Evolutionary conservation across 2,888 invertebrate species (phyloP).

Genomic region (Caenorhabditis sp.): DNA sequence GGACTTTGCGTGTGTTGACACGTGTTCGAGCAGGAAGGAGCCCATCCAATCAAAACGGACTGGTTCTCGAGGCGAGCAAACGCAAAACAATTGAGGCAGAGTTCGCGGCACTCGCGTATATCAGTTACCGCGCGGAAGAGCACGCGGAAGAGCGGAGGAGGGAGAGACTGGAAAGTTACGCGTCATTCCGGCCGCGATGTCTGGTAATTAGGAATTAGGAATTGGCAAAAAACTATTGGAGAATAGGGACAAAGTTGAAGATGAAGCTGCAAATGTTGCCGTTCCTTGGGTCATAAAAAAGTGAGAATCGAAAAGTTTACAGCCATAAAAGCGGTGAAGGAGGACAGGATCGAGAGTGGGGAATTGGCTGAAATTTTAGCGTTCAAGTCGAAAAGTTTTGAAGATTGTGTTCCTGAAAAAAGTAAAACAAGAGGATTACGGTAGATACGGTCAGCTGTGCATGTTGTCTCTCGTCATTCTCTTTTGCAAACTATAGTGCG

Average conservation of each 20-base stretch:
- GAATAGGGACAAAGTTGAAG: neutral
- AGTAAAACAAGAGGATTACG: neutral
- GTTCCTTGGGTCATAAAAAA: too few species aligned
- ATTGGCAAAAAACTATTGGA: too few species aligned
- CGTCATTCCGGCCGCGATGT: too few species aligned
- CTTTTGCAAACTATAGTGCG: neutral
- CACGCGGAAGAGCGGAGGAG: neutral
- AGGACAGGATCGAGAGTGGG: neutral
- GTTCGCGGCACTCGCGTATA: too few species aligned
- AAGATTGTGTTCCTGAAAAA: neutral
- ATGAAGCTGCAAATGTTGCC: neutral
- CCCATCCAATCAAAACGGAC: neutral
- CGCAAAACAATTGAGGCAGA: neutral
- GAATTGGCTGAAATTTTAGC: neutral
- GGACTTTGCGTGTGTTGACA: slow-evolving; percentile 6
- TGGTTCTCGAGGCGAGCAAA: neutral
- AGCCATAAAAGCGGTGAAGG: neutral
- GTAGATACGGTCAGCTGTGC: too few species aligned
- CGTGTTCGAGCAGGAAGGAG: neutral
- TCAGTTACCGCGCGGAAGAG: neutral
- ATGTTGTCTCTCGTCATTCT: neutral
- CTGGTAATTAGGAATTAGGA: too few species aligned
- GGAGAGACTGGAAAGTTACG: neutral
- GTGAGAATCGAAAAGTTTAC: neutral
- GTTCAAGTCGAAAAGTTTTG: too few species aligned